These are phyloP conservation scores for Drosophila sordidula DNA, from an alignment of 2,888 invertebrate genomes.

Conservation along the genomic window DNA sequence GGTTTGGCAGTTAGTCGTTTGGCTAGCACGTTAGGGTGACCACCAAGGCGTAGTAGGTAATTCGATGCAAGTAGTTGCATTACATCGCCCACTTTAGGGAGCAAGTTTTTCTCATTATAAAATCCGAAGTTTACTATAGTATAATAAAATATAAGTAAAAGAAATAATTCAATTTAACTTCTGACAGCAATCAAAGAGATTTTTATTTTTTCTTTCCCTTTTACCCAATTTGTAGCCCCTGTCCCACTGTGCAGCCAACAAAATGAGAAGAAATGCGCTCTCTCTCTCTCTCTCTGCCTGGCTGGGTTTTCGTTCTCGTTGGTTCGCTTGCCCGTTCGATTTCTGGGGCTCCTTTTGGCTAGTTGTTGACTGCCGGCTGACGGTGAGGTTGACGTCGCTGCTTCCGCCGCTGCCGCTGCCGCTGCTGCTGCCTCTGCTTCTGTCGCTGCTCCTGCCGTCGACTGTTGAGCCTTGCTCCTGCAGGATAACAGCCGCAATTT, in stretches of 20 bases:
- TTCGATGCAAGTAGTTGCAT: no score
- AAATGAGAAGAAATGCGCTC: slow-evolving; percentile 35
- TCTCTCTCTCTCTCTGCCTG: slow-evolving; percentile 40
- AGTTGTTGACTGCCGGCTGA: slow-evolving; percentile 68
- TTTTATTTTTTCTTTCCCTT: no score
- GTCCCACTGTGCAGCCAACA: slow-evolving; percentile 48
- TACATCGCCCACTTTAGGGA: no score
- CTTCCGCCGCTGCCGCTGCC: slow-evolving; percentile 4
- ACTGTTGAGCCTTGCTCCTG: slow-evolving; percentile 65
- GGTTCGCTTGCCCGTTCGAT: slow-evolving; percentile 29
- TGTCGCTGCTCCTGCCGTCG: slow-evolving; percentile 23
- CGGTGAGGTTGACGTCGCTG: slow-evolving; percentile 35
- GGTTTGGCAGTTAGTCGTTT: no score
- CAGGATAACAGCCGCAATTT: slow-evolving; percentile 58
- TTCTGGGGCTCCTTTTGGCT: slow-evolving; percentile 47
- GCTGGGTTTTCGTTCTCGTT: slow-evolving; percentile 27
- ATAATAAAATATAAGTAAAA: no score
- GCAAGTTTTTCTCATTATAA: no score
- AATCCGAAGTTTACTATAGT: no score
- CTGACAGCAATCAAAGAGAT: no score
- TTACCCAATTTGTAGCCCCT: not conserved
- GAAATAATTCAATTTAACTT: no score
- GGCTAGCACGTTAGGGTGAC: no score
- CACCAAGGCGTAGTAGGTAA: no score
- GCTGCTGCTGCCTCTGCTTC: slow-evolving; percentile 19